Base-by-base conservation (phyloP, 2,113 vertebrate genomes). In the Notarius lentiginosus region DNA sequence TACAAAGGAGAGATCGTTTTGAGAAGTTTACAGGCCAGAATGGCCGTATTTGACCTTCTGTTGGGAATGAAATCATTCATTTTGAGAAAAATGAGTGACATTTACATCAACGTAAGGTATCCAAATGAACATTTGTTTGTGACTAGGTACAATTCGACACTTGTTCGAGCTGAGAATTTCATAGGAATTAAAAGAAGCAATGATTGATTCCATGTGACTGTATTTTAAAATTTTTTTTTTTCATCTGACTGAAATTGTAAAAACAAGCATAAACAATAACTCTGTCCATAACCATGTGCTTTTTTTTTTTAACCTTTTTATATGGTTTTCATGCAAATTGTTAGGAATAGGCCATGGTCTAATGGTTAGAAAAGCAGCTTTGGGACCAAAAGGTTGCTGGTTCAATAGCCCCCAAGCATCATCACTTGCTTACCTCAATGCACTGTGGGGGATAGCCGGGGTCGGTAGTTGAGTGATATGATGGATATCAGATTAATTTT, bases 1-100 rank as follows among this genome's bases (percentile, higher is more conserved):
- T 88, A 90, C 81, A 84, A 88, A 76, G 80, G 79, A 88, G 72
- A 84, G 87, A 88, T 84, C 27, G 84, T 87, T 87, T 84, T 79
- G 56, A 66, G 49, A 87, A 79, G 41, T 87, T 87, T 87, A 86
- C 63, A 88, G 81, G 73, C 85, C 84, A 88, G 76, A 83, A 66
- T 76, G 65, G 70, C 84, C 70, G 51, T 34, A 70, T n/a, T 72
- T 83, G 76, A 81, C 86, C 86, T 83, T 66, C 72, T 41, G 58
- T 22, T 20, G 55, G 70, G 68, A 66, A 88, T 80, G 51, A 81
- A 88, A 87, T 88, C 84, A 88, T 88, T 87, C 84, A 88, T 84
- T 47, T 53, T 68, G 6, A 65, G 86, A 83, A 85, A 86, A 66
- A 79, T 27, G 81, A 87, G 8, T 72, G 83, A n/a, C 47, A 75